A percentile compares a stretch with the other conserved stretches of the same genome.
These are phyloP conservation scores for Caracal caracal DNA, from an alignment of 2,113 vertebrate species.

Conservation along the genomic window DNA sequence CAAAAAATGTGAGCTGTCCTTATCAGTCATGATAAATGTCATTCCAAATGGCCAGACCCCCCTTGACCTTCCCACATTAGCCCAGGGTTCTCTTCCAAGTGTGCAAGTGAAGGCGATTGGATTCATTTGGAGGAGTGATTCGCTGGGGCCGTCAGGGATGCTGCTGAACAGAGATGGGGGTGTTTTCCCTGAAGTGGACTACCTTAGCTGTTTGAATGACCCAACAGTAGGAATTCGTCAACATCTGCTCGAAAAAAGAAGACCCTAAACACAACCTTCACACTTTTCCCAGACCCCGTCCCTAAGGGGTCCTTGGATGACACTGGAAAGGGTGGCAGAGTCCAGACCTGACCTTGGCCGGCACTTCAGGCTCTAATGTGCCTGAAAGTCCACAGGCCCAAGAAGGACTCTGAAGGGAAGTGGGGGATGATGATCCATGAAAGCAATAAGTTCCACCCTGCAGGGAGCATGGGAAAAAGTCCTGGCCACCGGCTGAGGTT, in stretches of 20 bases:
- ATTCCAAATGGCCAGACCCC: not conserved
- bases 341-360: not conserved
- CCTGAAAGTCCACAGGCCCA: not conserved
- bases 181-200: not conserved
- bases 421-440: not conserved
- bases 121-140: not conserved
- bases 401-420: not conserved
- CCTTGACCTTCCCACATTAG: not conserved
- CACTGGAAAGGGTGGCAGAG: not conserved
- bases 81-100: not conserved
- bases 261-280: not conserved
- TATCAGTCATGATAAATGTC: not conserved
- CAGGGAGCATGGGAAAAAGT: too few relatives aligned
- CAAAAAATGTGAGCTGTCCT: not conserved
- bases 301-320: not conserved
- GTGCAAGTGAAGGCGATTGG: not conserved
- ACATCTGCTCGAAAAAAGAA: not conserved
- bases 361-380: not conserved
- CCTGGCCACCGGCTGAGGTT: not conserved
- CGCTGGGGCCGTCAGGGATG: not conserved
- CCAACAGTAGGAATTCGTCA: not conserved
- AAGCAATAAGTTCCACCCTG: too few relatives aligned
- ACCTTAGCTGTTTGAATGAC: not conserved
- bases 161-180: not conserved
- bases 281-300: accelerated